These are phyloP conservation scores for Sphaerophoria taeniata DNA, from an alignment of 2,888 invertebrate species.

Conservation along the genomic window DNA sequence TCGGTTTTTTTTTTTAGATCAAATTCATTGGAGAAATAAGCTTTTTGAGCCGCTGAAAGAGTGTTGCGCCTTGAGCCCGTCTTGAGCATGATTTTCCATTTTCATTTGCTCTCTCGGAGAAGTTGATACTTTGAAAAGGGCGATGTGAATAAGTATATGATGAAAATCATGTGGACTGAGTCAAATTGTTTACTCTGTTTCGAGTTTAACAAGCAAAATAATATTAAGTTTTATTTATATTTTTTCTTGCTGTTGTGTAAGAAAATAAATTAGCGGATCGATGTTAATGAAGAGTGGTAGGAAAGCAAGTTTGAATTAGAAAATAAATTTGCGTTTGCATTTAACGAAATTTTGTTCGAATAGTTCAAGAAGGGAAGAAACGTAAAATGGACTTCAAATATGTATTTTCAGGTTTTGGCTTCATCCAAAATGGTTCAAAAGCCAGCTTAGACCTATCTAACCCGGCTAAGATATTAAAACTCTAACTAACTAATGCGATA, in stretches of 20 bases:
- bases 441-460: too few relatives aligned
- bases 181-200: constrained; percentile 17
- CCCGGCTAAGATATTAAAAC: too few relatives aligned
- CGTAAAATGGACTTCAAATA: too few relatives aligned
- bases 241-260: background rate
- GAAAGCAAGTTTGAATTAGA: constrained; percentile 18
- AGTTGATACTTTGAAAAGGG: background rate
- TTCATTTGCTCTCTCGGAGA: background rate
- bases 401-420: too few relatives aligned
- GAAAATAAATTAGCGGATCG: constrained; percentile 48
- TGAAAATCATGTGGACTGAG: constrained; percentile 16
- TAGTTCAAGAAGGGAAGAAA: background rate
- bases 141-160: background rate
- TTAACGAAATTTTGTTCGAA: constrained; percentile 30
- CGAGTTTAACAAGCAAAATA: constrained; percentile 42
- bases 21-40: background rate
- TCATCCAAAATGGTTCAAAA: too few relatives aligned
- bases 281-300: constrained; percentile 51
- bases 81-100: background rate
- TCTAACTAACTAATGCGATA: too few relatives aligned
- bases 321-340: constrained; percentile 47
- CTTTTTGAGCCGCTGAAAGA: constrained; percentile 22
- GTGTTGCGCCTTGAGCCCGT: background rate
- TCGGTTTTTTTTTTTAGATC: background rate
- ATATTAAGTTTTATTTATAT: constrained; percentile 15